phyloP scores from a whole-genome alignment of 2,888 invertebrate genomes.

The Dryadula phaetusa region DNA sequence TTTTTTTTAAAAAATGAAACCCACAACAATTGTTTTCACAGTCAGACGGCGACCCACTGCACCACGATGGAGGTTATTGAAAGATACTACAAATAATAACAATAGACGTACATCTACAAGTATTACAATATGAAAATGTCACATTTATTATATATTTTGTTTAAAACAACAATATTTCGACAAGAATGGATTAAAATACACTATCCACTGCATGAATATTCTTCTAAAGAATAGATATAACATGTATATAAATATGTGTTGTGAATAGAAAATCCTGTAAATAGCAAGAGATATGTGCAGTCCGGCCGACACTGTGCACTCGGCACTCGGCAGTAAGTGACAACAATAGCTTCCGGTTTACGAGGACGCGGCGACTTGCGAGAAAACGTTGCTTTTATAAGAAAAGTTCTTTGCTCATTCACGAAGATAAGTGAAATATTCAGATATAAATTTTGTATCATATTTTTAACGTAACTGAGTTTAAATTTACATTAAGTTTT shows the following conservation, averaged over 20 bases:
- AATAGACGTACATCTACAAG: too few species aligned
- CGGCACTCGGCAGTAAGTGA: not conserved
- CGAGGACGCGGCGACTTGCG: not conserved
- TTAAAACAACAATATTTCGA: too few species aligned
- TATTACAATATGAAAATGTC: too few species aligned
- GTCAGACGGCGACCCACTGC: too few species aligned
- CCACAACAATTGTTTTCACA: too few species aligned
- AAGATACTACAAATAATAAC: too few species aligned
- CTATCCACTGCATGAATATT: slow-evolving; percentile 2
- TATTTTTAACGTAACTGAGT: not conserved
- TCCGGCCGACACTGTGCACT: too few species aligned
- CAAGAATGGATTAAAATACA: too few species aligned
- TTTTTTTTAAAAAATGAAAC: too few species aligned
- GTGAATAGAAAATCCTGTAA: slow-evolving; percentile 5
- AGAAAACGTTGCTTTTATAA: slow-evolving; percentile 3
- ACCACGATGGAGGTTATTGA: too few species aligned
- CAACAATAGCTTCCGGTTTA: slow-evolving; percentile 6
- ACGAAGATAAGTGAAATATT: not conserved
- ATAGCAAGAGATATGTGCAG: not conserved
- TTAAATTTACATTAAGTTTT: not conserved
- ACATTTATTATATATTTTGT: too few species aligned
- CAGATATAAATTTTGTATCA: not conserved
- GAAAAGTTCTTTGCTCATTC: not conserved
- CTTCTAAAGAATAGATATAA: not conserved
- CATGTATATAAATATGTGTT: not conserved